Evolutionary conservation across 2,888 invertebrate species (phyloP).

Genomic region (Thecocarcelia acutangulata): DNA sequence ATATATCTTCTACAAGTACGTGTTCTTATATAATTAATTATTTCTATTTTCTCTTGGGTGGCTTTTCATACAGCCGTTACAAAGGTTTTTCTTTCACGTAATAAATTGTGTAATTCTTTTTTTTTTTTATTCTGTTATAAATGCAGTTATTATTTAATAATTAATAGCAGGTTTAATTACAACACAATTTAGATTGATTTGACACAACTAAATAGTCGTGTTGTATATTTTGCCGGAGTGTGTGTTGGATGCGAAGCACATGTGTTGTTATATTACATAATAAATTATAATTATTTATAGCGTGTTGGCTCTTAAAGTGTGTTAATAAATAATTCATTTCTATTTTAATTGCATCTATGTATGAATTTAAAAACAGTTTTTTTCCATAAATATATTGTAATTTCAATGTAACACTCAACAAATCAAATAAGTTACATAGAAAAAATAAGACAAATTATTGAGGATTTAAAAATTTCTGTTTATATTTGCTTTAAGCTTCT

Average conservation of each 20-base stretch:
- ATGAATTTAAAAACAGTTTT: conserved; percentile 27
- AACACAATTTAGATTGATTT: conserved; percentile 27
- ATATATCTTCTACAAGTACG: too few relatives aligned
- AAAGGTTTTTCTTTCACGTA: too few relatives aligned
- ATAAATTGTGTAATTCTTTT: too few relatives aligned
- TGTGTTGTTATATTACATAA: conserved; percentile 8
- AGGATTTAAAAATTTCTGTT: too few relatives aligned
- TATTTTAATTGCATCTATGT: conserved; percentile 29
- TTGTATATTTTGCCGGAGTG: background rate
- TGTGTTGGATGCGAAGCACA: background rate
- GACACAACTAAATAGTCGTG: background rate
- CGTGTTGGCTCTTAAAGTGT: conserved; percentile 34
- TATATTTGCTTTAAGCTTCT: too few relatives aligned
- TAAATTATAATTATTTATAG: conserved; percentile 57
- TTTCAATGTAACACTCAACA: too few relatives aligned
- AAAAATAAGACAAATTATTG: too few relatives aligned
- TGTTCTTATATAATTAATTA: too few relatives aligned
- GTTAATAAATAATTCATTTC: conserved; percentile 50
- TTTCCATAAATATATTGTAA: conserved; percentile 2
- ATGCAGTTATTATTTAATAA: background rate
- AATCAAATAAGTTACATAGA: too few relatives aligned
- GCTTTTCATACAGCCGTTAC: too few relatives aligned
- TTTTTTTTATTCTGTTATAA: too few relatives aligned
- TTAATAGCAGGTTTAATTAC: conserved; percentile 5
- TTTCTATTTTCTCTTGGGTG: too few relatives aligned